Base-by-base conservation (phyloP, 2,797 vertebrate species). In the Amblyraja radiata region DNA sequence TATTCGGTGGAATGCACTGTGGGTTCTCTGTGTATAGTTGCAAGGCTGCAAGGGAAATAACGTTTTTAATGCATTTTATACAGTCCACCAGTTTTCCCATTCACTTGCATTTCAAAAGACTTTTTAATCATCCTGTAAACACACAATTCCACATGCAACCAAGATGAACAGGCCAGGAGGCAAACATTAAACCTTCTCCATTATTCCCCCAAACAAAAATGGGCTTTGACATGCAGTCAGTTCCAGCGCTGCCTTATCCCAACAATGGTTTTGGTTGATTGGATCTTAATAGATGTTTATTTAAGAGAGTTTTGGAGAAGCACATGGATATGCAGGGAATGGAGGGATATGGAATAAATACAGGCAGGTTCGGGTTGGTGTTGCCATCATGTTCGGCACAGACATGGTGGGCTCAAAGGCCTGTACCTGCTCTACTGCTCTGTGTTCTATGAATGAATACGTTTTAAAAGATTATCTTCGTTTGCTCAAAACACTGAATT, bases 1-100 rank as follows among this genome's bases (percentile, higher is more conserved):
- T 96, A 77, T 99, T 98, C 0, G 98, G 99, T 73, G 97, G 95
- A 28, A 97, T 96, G 93, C 96, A 96, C 94, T 98, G 98, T 63
- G 84, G n/a, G 94, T 95, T 97, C 79, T 97, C 97, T 93, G 98
- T 98, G 95, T 97, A 98, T 21, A 98, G 95, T 94, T 99, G 98
- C 63, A 99, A 94, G 65, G 98, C 99, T 99, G 95, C 28, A 95
- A 93, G 23, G 93, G 74, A 23, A 91, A 0, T 1, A 73, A 10
- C 39, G 58, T 28, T n/a, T 73, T 92, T 74, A 92, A 92, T 36
- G 9, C 63, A 86, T 21, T n/a, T 54, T 74, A 39, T 16, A 25
- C 54, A 61, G 32, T 78, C 46, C 46, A 54, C 54, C 54, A 28
- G 46, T 76, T 54, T 23, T 58, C 46, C 73, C 7, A 92, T 76